Base-by-base conservation (phyloP, 2,113 vertebrate species). In the Hypocryptadius cinnamomeus region DNA sequence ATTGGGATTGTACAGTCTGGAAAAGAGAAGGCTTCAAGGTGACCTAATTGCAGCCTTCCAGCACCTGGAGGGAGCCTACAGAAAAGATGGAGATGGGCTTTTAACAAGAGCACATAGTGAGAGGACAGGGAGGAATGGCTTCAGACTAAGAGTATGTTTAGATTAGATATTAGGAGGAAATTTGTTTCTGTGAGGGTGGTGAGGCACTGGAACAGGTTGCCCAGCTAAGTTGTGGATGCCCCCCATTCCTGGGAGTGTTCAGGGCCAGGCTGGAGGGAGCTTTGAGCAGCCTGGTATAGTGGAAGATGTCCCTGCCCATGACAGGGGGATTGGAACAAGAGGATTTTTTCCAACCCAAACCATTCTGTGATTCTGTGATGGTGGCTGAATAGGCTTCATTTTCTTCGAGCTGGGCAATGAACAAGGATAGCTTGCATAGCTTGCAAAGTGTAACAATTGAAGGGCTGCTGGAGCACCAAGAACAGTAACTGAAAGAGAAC, bases 321-420 rank as follows among this genome's bases (percentile, higher is more conserved):
- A 7, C 19, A 44, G 23, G 4, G 27, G 6, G 1, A 1, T 6
- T 39, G 45, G 28, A 25, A 47, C 0, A 0, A 16, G 11, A 45
- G 68, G 24, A 9, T 60, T 25, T 53, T 56, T 74, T 60, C 45
- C 53, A 51, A 10, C 13, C 10, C 45, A 74, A 10, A 40, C 53
- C 19, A 15, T 59, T 51, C 44, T 24, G 0, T 80, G 37, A 44
- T 51, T 51, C 19, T 60, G 16, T 51, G 39, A 21, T 68, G 9
- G 6, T 42, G 35, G 30, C 7, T 84, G 20, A 50, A 23, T 47
- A 68, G 89, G 25, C 8, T 86, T 93, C 1, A 10, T 66, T 86
- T 83, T 59, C 48, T 68, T 83, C 40, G 53, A 60, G 48, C 13
- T 63, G 33, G 23, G 23, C 44, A 33, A 25, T 39, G 16, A 85